A percentile compares a stretch with the other conserved stretches of the same genome.
Conservation (phyloP, 2,797 vertebrate genomes). For the Aphelocoma californica region DNA sequence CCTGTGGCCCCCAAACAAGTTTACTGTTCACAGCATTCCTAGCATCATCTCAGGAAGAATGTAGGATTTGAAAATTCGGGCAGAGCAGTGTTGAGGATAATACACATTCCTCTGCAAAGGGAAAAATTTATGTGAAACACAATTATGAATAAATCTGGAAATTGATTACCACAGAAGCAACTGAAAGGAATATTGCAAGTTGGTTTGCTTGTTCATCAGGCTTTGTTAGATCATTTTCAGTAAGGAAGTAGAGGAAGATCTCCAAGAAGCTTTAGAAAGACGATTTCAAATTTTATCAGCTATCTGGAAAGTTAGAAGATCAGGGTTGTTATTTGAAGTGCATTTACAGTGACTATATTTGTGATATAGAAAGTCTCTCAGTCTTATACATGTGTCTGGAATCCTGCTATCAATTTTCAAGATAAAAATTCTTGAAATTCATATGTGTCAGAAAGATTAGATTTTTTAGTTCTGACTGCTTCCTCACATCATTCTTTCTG, state of each 20-base stretch:
- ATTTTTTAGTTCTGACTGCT: neutral
- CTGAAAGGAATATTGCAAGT: neutral
- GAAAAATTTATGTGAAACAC: neutral
- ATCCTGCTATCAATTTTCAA: neutral
- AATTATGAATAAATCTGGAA: neutral
- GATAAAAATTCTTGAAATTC: constrained; percentile 11
- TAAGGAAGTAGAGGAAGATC: neutral
- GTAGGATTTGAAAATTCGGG: neutral
- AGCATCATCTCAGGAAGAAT: neutral
- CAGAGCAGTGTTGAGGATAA: neutral
- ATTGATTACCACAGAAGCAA: neutral
- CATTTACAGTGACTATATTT: neutral
- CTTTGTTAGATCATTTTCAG: neutral
- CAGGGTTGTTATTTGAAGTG: neutral
- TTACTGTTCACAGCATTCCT: neutral
- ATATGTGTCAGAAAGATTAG: neutral
- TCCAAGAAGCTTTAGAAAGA: neutral
- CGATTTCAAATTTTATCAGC: neutral
- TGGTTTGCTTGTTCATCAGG: neutral
- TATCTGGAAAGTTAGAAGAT: neutral
- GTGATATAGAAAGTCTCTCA: neutral
- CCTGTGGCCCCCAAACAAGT: neutral
- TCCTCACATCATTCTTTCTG: neutral
- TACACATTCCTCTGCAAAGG: neutral
- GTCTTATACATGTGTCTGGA: neutral